Base-by-base conservation (phyloP, 2,113 vertebrate species). In the Eolophus roseicapilla region DNA sequence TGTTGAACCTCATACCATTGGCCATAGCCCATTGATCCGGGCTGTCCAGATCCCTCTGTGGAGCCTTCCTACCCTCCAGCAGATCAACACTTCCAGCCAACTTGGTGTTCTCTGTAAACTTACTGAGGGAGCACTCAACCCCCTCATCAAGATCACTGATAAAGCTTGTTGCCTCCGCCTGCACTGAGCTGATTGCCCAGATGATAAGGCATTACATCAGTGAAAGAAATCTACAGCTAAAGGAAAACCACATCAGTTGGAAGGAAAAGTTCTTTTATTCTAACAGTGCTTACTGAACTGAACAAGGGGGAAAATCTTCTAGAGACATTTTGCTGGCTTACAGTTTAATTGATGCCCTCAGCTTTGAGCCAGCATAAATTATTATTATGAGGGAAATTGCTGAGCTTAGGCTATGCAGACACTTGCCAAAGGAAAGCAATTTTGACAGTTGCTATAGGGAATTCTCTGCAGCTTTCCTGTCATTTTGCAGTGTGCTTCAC, bases 401-500 rank as follows among this genome's bases (percentile, higher is more conserved):
- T 83, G 74, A 95, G 81, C 69, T 93, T 65, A 82, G 76, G 43
- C 73, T 78, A 33, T 50, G 59, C 65, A 86, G 88, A 55, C 68
- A 78, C 52, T 95, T 93, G 77, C 64, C 86, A 89, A 93, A 92
- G 74, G 24, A 86, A 91, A 89, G 77, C 43, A 79, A 81, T 91
- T 93, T 44, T 86, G 39, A 89, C 55, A 78, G 77, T 50, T 89
- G 88, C 70, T 89, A 46, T 11, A 78, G 81, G 50, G 83, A 95
- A 95, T 88, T 92, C 50, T 86, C 62, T 82, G 68, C 68, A 96
- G 90, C 53, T 90, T 93, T 89, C 47, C 46, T 79, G 64, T 59
- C 53, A 69, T 89, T 93, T 86, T 82, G 83, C 29, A 86, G 74
- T 25, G 24, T 75, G 71, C 55, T 92, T 91, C 62, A 71, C 21